Evolutionary conservation across 2,797 vertebrate species (phyloP), one percentile per base, ranked within the genome.

Genomic region (Pangasius larnaudii): DNA sequence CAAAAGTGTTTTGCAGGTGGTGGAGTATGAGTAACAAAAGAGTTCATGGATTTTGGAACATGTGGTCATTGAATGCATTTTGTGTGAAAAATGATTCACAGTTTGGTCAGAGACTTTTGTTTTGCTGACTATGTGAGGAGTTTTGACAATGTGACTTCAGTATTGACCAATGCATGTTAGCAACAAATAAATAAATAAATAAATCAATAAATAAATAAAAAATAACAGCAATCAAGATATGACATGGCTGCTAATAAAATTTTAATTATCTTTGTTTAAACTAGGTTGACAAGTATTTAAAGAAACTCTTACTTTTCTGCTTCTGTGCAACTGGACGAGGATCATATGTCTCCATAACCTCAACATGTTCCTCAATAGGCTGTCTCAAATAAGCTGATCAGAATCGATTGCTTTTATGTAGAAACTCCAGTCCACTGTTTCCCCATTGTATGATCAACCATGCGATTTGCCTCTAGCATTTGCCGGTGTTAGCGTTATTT

Each of bases 81-180:
- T 24, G 30, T 53, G 27, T 86, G 49, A 56, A 79, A 79, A 79
- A 46, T 30, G n/a, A 78, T 79, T 30, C 14, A 49, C 75, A 49
- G 49, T 78, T 53, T 33, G 51, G 49, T 33, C 49, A 33, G 30
- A 18, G 36, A 39, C 49, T 78, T 46, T 39, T 78, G 75, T 51
- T 53, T 78, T 6, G 24, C 46, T 78, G 46, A 30, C 27, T 46
- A 46, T 77, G 74, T 49, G 46, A 27, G 53, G 46, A 53, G n/a
- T 51, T 74, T 46, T 74, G 8, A 74, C 2, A 74, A 46, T 22
- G 33, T 74, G 36, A 24, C 36, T 72, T 72, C 71, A 74, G 36
- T 72, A 42, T 72, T 16, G 33, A 72, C 1, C 69, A 72, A 39
- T 72, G 33, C 69, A 18, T n/a, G 63, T 69, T 24, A 27, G 65